Evolutionary conservation across 2,888 invertebrate species (phyloP).

Genomic region (Operophtera brumata): DNA sequence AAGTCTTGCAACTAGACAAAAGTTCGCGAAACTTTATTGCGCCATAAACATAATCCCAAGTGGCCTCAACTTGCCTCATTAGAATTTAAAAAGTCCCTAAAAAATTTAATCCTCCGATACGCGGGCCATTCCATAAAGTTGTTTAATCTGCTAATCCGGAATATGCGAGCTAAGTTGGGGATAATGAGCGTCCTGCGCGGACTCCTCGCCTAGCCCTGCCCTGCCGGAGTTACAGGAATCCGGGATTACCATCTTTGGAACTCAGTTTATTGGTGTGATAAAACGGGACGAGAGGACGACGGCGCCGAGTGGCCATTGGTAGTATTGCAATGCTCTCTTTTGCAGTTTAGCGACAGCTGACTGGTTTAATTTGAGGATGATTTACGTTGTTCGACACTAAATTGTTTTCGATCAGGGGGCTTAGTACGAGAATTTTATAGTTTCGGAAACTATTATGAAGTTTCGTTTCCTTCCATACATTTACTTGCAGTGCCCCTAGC

Average conservation of each 20-base stretch:
- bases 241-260: constrained; percentile 24
- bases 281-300: not conserved
- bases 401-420: too few species aligned
- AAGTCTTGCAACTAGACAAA: constrained; percentile 1
- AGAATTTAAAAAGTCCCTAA: constrained; percentile 17
- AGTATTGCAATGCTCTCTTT: not conserved
- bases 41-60: constrained; percentile 7
- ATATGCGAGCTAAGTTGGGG: constrained; percentile 41
- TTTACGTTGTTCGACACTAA: too few species aligned
- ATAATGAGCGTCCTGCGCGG: constrained; percentile 23
- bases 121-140: constrained; percentile 36
- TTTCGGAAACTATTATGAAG: too few species aligned
- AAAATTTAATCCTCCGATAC: constrained; percentile 31
- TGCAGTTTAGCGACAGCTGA: not conserved
- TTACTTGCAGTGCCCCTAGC: too few species aligned
- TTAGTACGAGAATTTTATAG: too few species aligned
- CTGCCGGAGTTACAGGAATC: not conserved
- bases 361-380: too few species aligned
- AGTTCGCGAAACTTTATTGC: constrained; percentile 10
- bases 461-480: too few species aligned
- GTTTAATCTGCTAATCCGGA: constrained; percentile 47
- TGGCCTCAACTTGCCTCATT: constrained; percentile 32
- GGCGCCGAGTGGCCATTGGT: too few species aligned
- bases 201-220: not conserved
- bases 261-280: constrained; percentile 14